These are phyloP conservation scores for Xiphorhynchus elegans DNA, from an alignment of 2,113 vertebrate species.

Conservation along the genomic window DNA sequence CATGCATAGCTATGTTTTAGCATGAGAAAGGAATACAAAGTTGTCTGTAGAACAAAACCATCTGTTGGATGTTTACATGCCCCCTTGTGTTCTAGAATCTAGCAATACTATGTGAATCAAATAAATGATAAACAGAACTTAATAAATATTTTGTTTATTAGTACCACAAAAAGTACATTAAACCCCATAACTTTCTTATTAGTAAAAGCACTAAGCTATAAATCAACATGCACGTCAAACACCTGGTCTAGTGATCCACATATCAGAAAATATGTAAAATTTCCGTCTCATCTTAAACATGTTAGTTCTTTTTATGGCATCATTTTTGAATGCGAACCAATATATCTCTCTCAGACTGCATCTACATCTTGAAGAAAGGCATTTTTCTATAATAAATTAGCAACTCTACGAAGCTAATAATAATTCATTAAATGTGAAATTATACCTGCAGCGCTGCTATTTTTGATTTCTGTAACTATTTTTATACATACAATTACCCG, in stretches of 20 bases:
- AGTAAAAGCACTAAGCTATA: neutral
- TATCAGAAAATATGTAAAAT: neutral
- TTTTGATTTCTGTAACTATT: neutral
- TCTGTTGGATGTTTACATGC: neutral
- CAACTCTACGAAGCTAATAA: neutral
- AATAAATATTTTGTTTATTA: neutral
- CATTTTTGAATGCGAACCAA: neutral
- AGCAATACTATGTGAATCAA: neutral
- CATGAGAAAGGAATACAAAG: neutral
- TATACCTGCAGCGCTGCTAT: neutral
- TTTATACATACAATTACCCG: neutral
- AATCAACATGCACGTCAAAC: neutral
- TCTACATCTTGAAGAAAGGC: neutral
- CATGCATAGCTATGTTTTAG: neutral
- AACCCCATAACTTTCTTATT: neutral
- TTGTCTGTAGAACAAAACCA: neutral
- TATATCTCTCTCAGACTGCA: neutral
- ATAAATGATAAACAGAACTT: neutral
- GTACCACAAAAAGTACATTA: neutral
- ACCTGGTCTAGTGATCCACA: neutral
- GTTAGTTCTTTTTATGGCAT: neutral
- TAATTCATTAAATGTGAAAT: neutral
- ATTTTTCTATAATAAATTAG: neutral
- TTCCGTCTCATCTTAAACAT: neutral
- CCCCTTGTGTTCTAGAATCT: neutral